These are phyloP conservation scores for Lithophane semibrunnea DNA, from an alignment of 2,888 invertebrate genomes.

Conservation along the genomic window DNA sequence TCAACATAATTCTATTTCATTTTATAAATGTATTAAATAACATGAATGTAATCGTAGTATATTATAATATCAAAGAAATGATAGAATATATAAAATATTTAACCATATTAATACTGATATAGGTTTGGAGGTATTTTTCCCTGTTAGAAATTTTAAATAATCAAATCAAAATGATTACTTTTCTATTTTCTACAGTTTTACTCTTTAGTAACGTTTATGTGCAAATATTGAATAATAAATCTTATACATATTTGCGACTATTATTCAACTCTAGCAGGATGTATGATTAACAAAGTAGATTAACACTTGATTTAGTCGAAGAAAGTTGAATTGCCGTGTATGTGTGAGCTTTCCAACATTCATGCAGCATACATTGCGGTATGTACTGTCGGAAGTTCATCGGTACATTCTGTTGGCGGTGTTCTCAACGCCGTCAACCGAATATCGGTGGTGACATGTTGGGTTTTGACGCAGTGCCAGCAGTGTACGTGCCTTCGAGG, in stretches of 20 bases:
- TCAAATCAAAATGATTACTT: conserved; percentile 30
- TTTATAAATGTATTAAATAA: conserved; percentile 21
- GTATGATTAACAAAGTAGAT: conserved; percentile 42
- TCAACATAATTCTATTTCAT: conserved; percentile 11
- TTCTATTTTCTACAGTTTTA: conserved; percentile 59
- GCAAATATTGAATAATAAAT: conserved; percentile 63
- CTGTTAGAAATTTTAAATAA: conserved; percentile 25
- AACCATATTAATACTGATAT: conserved; percentile 15
- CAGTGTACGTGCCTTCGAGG: conserved; percentile 88
- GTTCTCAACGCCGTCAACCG: conserved; percentile 55
- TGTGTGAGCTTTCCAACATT: conserved; percentile 43
- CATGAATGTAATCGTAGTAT: conserved; percentile 34
- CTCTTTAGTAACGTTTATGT: conserved; percentile 43
- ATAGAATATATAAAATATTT: conserved; percentile 27
- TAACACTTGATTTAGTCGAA: conserved; percentile 42
- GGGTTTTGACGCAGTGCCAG: conserved; percentile 81
- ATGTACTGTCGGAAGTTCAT: conserved; percentile 59
- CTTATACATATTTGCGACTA: conserved; percentile 45
- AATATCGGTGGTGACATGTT: conserved; percentile 69
- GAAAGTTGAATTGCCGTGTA: conserved; percentile 47
- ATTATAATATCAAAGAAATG: conserved; percentile 6
- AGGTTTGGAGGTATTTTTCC: conserved; percentile 50
- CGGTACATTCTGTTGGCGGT: conserved; percentile 58
- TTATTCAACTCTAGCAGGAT: conserved; percentile 53
- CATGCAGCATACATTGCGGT: conserved; percentile 44